phyloP scores from a whole-genome alignment of 2,113 vertebrate species.

The Hippocampus barbouri region DNA sequence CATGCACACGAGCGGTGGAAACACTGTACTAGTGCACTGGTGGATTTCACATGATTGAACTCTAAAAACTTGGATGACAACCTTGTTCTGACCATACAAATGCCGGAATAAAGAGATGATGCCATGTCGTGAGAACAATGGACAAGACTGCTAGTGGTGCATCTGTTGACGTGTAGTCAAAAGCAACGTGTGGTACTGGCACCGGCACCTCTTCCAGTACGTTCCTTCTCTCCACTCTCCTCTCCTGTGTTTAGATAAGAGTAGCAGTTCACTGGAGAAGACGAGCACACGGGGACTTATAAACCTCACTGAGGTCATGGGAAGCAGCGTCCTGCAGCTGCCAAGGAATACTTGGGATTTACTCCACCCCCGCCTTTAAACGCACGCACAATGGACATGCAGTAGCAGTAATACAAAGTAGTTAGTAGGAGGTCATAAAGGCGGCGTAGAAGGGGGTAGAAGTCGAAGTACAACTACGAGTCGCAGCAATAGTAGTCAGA shows the following conservation, averaged over 20 bases:
- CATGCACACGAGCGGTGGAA: too few species aligned
- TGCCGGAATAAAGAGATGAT: not conserved
- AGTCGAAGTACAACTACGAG: too few species aligned
- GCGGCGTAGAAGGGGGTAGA: too few species aligned
- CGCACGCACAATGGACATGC: not conserved
- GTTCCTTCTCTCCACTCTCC: not conserved
- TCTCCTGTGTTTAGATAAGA: not conserved
- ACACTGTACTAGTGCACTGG: too few species aligned
- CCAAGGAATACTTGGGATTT: not conserved
- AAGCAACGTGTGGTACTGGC: not conserved
- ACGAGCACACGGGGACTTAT: not conserved
- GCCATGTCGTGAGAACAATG: not conserved
- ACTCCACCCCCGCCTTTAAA: not conserved
- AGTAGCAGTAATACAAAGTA: not conserved
- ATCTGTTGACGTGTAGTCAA: not conserved
- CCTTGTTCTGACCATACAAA: too few species aligned
- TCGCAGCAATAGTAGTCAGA: too few species aligned
- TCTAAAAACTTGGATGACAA: too few species aligned
- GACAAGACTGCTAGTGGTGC: not conserved
- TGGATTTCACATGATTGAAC: too few species aligned
- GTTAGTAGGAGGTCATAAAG: not conserved
- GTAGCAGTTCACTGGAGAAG: not conserved
- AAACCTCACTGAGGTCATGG: constrained; percentile 1
- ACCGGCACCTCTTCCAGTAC: not conserved
- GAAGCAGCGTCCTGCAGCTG: not conserved